Evolutionary conservation across 2,888 invertebrate species (phyloP).

Genomic region (Noctua pronuba): DNA sequence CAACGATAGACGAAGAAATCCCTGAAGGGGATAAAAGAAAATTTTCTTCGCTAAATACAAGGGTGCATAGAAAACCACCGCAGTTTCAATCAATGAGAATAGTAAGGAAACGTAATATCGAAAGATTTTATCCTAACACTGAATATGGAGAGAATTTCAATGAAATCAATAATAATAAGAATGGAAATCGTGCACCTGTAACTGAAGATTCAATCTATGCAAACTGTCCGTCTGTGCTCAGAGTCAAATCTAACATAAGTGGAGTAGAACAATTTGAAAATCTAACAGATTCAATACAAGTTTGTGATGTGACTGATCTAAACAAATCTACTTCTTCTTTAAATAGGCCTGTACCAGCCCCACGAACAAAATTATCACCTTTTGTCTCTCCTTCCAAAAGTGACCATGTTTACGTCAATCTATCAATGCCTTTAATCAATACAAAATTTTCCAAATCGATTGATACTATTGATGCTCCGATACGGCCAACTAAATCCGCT

Average conservation of each 20-base stretch:
- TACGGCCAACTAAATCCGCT: constrained; percentile 82
- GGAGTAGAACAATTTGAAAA: constrained; percentile 91
- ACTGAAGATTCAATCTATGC: constrained; percentile 84
- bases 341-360: constrained; percentile 91
- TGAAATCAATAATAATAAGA: constrained; percentile 87
- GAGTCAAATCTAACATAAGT: constrained; percentile 82
- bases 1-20: constrained; percentile 83
- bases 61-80: constrained; percentile 79
- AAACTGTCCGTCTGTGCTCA: constrained; percentile 84
- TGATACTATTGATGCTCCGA: constrained; percentile 82
- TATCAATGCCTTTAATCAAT: constrained; percentile 88
- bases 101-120: constrained; percentile 86
- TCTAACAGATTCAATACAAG: constrained; percentile 92
- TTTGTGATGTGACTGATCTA: constrained; percentile 89
- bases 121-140: constrained; percentile 88
- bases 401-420: constrained; percentile 91
- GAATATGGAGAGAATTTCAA: constrained; percentile 87
- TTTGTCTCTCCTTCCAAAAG: constrained; percentile 82
- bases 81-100: constrained; percentile 88
- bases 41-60: constrained; percentile 86
- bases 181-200: constrained; percentile 73
- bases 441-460: constrained; percentile 77
- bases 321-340: constrained; percentile 86
- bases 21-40: constrained; percentile 80
- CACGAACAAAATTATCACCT: constrained; percentile 87